Evolutionary conservation across 1,140 invertebrate species (phyloP).

Genomic region (Meloidogyne floridensis): DNA sequence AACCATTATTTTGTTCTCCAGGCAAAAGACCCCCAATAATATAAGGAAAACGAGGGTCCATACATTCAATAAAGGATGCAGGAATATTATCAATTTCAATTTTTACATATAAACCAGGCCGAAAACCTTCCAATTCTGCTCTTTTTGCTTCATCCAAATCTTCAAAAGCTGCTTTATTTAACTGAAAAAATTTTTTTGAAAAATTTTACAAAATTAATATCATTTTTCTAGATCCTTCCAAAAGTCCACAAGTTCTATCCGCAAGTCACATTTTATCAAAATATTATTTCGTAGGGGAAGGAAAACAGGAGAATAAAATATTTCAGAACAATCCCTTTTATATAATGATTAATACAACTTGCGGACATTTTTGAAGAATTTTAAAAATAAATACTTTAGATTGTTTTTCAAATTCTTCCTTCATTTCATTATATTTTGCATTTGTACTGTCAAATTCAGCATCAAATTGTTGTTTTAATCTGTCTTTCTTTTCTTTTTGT

Average conservation of each 20-base stretch:
- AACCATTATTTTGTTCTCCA: conserved; percentile 91
- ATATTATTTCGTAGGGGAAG: no score
- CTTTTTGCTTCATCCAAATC: conserved; percentile 82
- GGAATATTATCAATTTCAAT: conserved; percentile 81
- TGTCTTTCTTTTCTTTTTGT: neutral
- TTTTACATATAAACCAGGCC: conserved; percentile 91
- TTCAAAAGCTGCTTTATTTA: conserved; percentile 91
- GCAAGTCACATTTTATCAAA: no score
- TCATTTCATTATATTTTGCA: conserved; percentile 85
- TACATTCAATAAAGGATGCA: conserved; percentile 86
- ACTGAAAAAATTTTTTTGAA: conserved; percentile 71
- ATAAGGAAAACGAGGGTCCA: conserved; percentile 88
- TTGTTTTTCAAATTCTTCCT: conserved; percentile 84
- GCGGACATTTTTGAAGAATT: neutral
- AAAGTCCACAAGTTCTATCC: no score
- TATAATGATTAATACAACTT: no score
- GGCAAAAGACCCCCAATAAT: conserved; percentile 87
- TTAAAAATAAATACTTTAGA: conserved; percentile 70
- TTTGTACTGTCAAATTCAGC: conserved; percentile 82
- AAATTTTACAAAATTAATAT: no score
- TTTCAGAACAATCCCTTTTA: no score
- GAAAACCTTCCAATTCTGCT: conserved; percentile 86
- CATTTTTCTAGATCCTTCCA: no score
- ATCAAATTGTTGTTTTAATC: conserved; percentile 79
- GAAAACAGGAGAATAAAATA: no score